phyloP scores from a whole-genome alignment of 2,888 invertebrate genomes.

The Dioctria rufipes region DNA sequence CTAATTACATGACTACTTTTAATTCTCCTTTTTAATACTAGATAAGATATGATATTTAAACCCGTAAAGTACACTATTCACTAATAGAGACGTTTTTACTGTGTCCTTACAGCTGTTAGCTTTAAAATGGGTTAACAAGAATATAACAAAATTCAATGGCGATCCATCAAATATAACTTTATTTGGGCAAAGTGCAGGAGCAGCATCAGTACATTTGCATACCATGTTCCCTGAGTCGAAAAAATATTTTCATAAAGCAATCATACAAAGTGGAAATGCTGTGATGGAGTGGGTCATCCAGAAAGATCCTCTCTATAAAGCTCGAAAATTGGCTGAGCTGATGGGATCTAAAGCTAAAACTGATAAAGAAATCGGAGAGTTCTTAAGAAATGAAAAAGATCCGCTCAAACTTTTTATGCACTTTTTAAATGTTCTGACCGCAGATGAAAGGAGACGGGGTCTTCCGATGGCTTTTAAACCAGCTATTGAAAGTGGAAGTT shows the following conservation, averaged over 20 bases:
- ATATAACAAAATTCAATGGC: conserved; percentile 71
- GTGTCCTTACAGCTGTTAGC: conserved; percentile 67
- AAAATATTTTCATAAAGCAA: conserved; percentile 68
- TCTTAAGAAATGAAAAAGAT: conserved; percentile 58
- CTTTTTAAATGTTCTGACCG: conserved; percentile 61
- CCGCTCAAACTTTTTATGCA: conserved; percentile 62
- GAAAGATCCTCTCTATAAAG: conserved; percentile 61
- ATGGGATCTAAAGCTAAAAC: conserved; percentile 61
- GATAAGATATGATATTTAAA: too few relatives aligned
- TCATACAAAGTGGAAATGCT: conserved; percentile 68
- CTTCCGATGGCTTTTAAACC: conserved; percentile 67
- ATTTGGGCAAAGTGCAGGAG: conserved; percentile 70
- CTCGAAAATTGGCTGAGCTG: conserved; percentile 64
- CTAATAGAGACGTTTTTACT: background rate
- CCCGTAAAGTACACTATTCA: too few relatives aligned
- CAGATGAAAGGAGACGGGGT: conserved; percentile 66
- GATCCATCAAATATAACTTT: conserved; percentile 69
- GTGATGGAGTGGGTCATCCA: conserved; percentile 69
- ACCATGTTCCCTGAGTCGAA: conserved; percentile 65
- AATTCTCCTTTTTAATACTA: too few relatives aligned
- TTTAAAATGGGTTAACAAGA: conserved; percentile 71
- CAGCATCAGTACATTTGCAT: conserved; percentile 66
- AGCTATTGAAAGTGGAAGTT: conserved; percentile 63
- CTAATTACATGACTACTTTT: too few relatives aligned
- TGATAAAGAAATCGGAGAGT: conserved; percentile 58